Evolutionary conservation across 2,888 invertebrate species (phyloP).

Genomic region (Trachelus stipa): DNA sequence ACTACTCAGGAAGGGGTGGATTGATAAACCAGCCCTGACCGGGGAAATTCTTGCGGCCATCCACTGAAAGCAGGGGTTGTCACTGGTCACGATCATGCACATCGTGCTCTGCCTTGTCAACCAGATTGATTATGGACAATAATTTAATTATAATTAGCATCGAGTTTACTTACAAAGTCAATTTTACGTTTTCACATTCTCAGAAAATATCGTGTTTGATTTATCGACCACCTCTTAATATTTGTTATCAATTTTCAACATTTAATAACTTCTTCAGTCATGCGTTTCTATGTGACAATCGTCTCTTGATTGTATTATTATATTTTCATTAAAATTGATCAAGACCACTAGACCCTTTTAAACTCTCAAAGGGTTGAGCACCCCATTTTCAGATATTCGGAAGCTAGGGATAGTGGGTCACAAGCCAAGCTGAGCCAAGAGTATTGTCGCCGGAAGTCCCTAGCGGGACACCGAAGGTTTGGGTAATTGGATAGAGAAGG

Average conservation of each 20-base stretch:
- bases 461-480: conserved; percentile 52
- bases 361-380: conserved; percentile 37
- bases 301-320: background rate
- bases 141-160: background rate
- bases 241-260: background rate
- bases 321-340: background rate
- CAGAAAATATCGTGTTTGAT: background rate
- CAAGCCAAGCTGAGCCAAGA: conserved; percentile 41
- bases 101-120: background rate
- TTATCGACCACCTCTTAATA: background rate
- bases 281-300: background rate
- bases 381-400: conserved; percentile 50
- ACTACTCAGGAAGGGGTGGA: conserved; percentile 48
- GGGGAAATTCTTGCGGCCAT: conserved; percentile 60
- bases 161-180: background rate
- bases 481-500: conserved; percentile 62
- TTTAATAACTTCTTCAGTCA: background rate
- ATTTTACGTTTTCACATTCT: background rate
- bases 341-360: background rate
- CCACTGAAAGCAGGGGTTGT: conserved; percentile 41
- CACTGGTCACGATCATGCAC: conserved; percentile 5
- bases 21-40: conserved; percentile 61
- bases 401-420: conserved; percentile 52
- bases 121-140: background rate
- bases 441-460: conserved; percentile 53